phyloP scores from a whole-genome alignment of 2,797 vertebrate species.

The Bothrops alternatus region DNA sequence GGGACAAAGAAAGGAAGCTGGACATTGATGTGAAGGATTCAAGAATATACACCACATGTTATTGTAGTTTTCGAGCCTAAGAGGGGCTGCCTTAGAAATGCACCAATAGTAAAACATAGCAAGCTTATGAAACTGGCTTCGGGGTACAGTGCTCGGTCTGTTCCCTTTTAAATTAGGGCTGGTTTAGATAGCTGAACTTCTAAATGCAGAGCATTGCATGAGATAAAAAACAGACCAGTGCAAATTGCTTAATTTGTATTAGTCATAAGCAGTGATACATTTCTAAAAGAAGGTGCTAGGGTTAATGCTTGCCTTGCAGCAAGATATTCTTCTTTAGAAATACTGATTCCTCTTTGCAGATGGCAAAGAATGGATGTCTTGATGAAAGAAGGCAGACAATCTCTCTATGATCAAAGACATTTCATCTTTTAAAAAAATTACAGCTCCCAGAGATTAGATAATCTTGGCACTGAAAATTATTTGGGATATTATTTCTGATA shows the following conservation, averaged over 20 bases:
- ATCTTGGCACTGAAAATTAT: background rate
- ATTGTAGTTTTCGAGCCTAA: background rate
- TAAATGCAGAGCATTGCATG: background rate
- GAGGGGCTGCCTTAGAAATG: fast-evolving
- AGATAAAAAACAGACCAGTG: background rate
- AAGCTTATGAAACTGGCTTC: background rate
- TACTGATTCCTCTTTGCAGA: background rate
- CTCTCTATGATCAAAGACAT: background rate
- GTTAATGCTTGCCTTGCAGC: background rate
- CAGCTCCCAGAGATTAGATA: background rate
- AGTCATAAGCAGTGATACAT: background rate
- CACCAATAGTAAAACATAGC: background rate
- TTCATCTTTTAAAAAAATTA: background rate
- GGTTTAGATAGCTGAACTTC: background rate
- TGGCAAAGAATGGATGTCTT: background rate
- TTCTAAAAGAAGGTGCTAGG: background rate
- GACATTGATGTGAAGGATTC: slow-evolving; percentile 1
- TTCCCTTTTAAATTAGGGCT: background rate
- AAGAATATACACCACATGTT: background rate
- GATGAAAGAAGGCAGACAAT: background rate
- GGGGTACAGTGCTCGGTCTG: no score
- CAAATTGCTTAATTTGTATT: background rate
- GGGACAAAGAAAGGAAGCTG: slow-evolving; percentile 34
- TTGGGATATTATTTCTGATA: background rate
- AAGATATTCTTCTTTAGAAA: background rate